These are phyloP conservation scores for Caenorhabditis inopinata DNA, from an alignment of 1,140 invertebrate genomes.

Conservation along the genomic window DNA sequence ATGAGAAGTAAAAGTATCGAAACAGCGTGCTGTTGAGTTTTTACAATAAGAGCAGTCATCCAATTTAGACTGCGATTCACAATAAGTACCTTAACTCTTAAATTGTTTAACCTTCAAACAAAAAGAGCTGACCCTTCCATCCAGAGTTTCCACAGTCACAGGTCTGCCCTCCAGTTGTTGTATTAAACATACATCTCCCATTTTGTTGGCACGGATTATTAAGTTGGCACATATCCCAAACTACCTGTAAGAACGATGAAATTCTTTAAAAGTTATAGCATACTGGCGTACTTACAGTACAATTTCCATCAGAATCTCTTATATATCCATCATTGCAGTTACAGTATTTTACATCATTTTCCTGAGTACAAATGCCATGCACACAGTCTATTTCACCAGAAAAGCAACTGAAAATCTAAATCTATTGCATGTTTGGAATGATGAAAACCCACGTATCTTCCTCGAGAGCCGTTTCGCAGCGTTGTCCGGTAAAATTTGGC, in stretches of 20 bases:
- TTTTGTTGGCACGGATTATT: not conserved
- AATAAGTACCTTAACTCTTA: not conserved
- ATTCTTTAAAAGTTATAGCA: not conserved
- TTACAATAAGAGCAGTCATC: not conserved
- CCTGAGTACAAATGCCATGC: not conserved
- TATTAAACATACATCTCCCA: not conserved
- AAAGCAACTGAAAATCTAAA: not conserved
- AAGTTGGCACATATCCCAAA: not conserved
- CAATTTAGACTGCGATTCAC: not conserved
- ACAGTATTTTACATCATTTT: not conserved
- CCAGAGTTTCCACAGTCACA: not conserved
- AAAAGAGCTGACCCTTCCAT: not conserved
- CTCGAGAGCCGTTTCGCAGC: not conserved
- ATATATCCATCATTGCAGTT: not conserved
- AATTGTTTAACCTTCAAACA: too few relatives aligned
- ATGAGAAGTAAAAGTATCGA: not conserved
- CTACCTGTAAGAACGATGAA: not conserved
- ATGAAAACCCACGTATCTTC: not conserved
- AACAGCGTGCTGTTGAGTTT: not conserved
- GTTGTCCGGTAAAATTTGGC: not conserved
- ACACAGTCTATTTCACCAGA: not conserved
- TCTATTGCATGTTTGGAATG: not conserved
- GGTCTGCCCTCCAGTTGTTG: not conserved
- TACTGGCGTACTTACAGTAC: not conserved
- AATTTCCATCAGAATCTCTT: not conserved